phyloP scores from a whole-genome alignment of 1,140 invertebrate species.

The Sesamia nonagrioides region DNA sequence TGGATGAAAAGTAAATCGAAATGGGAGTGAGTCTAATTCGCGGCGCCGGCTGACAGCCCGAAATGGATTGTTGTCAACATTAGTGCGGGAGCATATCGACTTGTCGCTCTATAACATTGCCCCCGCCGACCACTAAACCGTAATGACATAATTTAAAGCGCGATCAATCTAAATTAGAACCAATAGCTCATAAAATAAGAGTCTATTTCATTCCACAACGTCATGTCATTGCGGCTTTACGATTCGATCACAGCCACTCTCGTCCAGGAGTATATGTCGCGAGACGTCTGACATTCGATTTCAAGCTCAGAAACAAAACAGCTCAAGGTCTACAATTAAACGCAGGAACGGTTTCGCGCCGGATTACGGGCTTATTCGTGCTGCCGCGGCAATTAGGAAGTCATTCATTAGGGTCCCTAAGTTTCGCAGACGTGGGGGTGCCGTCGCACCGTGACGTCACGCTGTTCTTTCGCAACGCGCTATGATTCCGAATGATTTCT shows the following conservation, averaged over 20 bases:
- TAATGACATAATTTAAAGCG: constrained; percentile 38
- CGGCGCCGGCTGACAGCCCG: constrained; percentile 81
- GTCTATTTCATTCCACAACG: constrained; percentile 59
- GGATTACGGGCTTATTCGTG: constrained; percentile 84
- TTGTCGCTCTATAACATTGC: constrained; percentile 69
- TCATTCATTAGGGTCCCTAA: constrained; percentile 87
- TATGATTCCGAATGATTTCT: constrained; percentile 59
- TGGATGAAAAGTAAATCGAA: constrained; percentile 80
- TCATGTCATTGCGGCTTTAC: constrained; percentile 65
- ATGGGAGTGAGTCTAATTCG: constrained; percentile 84
- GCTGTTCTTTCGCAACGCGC: constrained; percentile 69
- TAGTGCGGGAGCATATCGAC: constrained; percentile 83
- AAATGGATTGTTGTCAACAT: constrained; percentile 87
- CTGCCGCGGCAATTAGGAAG: constrained; percentile 86
- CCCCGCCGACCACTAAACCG: constrained; percentile 41
- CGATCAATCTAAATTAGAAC: constrained; percentile 56
- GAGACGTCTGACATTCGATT: constrained; percentile 77
- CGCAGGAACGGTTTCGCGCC: constrained; percentile 71
- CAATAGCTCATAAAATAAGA: constrained; percentile 67
- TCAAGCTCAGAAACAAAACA: constrained; percentile 77
- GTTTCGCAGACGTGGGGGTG: constrained; percentile 87
- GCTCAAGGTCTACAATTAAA: constrained; percentile 80
- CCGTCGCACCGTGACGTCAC: constrained; percentile 80
- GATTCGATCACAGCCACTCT: constrained; percentile 69
- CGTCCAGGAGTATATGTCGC: constrained; percentile 74